Conservation (phyloP, 1,140 invertebrate genomes). For the Melipona quadrifasciata region DNA sequence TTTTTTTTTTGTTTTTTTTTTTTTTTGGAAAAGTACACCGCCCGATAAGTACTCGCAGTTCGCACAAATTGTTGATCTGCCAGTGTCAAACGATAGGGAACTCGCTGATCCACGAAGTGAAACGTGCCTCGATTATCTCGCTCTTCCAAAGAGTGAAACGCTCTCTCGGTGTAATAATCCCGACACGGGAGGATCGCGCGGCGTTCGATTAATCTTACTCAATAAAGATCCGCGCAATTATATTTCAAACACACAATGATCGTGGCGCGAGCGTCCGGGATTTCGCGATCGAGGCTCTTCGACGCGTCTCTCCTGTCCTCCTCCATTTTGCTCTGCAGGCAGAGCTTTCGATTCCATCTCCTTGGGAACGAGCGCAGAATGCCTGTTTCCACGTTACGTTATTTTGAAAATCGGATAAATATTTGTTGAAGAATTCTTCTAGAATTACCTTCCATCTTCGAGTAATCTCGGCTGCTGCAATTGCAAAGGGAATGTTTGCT, state of each 20-base stretch:
- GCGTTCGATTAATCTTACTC: constrained; percentile 45
- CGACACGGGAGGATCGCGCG: constrained; percentile 34
- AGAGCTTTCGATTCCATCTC: background rate
- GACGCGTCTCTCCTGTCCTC: too few species aligned
- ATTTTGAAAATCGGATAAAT: too few species aligned
- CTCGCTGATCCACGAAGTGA: background rate
- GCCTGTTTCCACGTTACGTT: too few species aligned
- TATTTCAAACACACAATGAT: constrained; percentile 26
- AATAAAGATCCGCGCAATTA: constrained; percentile 38
- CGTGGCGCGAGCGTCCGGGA: background rate
- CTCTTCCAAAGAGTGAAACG: background rate
- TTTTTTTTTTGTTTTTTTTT: too few species aligned
- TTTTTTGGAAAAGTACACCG: background rate
- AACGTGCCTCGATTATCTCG: background rate
- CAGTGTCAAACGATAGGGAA: background rate
- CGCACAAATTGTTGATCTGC: background rate
- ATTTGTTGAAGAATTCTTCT: too few species aligned
- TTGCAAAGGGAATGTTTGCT: too few species aligned
- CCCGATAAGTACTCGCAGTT: background rate
- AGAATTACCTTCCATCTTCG: too few species aligned
- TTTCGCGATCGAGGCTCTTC: constrained; percentile 17
- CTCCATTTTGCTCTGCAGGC: too few species aligned
- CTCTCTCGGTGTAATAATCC: background rate
- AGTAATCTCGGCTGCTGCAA: too few species aligned
- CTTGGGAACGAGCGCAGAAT: too few species aligned